Evolutionary conservation across 2,113 vertebrate genomes (phyloP).

Genomic region (Toxotes jaculatrix): DNA sequence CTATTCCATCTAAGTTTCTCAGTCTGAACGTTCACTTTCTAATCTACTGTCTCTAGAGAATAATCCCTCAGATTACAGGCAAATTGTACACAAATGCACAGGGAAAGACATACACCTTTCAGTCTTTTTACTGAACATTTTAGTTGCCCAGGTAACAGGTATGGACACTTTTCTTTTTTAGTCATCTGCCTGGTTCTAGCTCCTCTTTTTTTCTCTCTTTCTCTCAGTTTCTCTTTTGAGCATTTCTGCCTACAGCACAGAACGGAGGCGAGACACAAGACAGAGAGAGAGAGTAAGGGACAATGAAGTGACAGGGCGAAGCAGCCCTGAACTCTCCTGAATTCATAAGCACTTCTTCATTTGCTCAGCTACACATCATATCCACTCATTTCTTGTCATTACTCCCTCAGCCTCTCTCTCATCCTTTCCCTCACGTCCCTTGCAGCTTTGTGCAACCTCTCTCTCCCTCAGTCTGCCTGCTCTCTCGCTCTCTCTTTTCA

Average conservation of each 20-base stretch:
- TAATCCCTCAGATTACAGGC: not conserved
- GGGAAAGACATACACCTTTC: not conserved
- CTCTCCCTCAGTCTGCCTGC: conserved; percentile 27
- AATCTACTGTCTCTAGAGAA: conserved; percentile 8
- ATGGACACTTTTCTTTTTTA: not conserved
- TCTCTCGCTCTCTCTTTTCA: conserved; percentile 35
- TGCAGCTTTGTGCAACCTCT: conserved; percentile 19
- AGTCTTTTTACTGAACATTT: not conserved
- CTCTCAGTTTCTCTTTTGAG: conserved; percentile 6
- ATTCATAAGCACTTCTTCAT: conserved; percentile 35
- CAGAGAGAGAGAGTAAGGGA: not conserved
- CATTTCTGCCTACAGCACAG: conserved; percentile 8
- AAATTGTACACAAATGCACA: not conserved
- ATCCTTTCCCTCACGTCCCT: conserved; percentile 18
- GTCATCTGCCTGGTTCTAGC: not conserved
- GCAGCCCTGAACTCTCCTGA: conserved; percentile 13
- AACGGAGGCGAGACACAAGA: not conserved
- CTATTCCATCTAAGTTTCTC: conserved; percentile 38
- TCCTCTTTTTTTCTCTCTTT: not conserved
- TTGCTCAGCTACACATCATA: conserved; percentile 38
- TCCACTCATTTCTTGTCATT: conserved; percentile 33
- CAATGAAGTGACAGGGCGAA: conserved; percentile 27
- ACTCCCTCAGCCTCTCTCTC: conserved; percentile 13
- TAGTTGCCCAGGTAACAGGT: not conserved
- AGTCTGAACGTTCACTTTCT: conserved; percentile 1